phyloP scores from a whole-genome alignment of 2,888 invertebrate genomes.

The Salticus scenicus region DNA sequence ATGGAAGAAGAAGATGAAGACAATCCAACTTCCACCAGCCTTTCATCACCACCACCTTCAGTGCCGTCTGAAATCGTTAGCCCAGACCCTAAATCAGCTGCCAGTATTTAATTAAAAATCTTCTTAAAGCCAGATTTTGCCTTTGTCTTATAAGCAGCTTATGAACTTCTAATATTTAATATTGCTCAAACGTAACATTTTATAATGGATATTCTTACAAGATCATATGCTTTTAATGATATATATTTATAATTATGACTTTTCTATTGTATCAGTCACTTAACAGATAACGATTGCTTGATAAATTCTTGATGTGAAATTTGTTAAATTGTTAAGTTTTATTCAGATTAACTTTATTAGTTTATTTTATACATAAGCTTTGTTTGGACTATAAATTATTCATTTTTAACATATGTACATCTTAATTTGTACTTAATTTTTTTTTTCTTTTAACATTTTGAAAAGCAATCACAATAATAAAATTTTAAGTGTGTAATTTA shows the following conservation, averaged over 20 bases:
- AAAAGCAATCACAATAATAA: background rate
- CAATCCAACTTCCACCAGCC: constrained; percentile 15
- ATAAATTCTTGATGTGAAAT: too few relatives aligned
- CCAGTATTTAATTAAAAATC: constrained; percentile 19
- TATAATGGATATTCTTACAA: background rate
- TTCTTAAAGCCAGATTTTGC: constrained; percentile 46
- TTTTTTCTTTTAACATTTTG: too few relatives aligned
- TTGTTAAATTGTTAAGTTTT: too few relatives aligned
- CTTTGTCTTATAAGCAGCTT: constrained; percentile 50
- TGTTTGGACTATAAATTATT: too few relatives aligned
- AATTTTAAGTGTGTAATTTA: background rate
- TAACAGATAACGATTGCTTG: too few relatives aligned
- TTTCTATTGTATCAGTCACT: background rate
- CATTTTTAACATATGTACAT: too few relatives aligned
- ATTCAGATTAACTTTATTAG: too few relatives aligned
- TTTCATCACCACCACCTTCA: background rate
- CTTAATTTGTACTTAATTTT: too few relatives aligned
- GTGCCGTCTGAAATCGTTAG: background rate
- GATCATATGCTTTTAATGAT: background rate
- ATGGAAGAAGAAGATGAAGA: constrained; percentile 90
- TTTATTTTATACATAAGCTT: too few relatives aligned
- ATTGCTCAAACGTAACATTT: constrained; percentile 7
- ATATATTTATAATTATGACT: background rate
- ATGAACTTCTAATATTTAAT: background rate
- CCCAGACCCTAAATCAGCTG: constrained; percentile 16